These are phyloP conservation scores for Edolisoma coerulescens DNA, from an alignment of 2,113 vertebrate genomes.

Conservation along the genomic window DNA sequence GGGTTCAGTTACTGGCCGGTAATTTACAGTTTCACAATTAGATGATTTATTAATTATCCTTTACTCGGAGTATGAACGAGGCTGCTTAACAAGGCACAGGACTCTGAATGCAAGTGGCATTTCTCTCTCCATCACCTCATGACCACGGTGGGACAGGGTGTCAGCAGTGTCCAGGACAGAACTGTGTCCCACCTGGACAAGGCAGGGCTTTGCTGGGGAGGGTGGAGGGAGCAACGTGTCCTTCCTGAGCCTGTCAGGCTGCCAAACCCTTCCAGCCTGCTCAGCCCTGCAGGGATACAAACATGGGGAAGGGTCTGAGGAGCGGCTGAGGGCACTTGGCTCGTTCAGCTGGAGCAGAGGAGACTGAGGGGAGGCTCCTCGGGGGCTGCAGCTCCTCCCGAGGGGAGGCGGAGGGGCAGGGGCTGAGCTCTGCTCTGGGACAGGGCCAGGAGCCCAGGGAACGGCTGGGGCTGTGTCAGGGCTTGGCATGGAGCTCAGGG, in stretches of 20 bases:
- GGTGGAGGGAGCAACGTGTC: neutral
- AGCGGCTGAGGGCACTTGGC: neutral
- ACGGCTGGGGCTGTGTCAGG: neutral
- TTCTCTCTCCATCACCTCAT: neutral
- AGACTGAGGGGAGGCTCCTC: neutral
- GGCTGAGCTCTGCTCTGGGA: neutral
- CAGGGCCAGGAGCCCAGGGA: neutral
- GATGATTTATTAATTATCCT: neutral
- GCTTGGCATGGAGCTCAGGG: neutral
- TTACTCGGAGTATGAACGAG: rapidly evolving
- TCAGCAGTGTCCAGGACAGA: neutral
- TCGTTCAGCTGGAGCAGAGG: neutral
- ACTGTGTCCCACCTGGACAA: neutral
- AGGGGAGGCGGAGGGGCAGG: neutral
- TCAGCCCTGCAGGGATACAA: neutral
- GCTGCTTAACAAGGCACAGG: neutral
- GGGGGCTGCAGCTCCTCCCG: neutral
- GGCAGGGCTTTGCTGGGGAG: neutral
- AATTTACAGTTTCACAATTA: neutral
- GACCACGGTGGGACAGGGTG: neutral
- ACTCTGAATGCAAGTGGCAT: neutral
- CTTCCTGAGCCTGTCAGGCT: neutral
- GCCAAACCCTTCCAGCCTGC: neutral
- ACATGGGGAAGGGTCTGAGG: neutral
- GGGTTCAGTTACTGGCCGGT: neutral